Conservation (phyloP, 2,888 invertebrate species). For the Phasia obesa region DNA sequence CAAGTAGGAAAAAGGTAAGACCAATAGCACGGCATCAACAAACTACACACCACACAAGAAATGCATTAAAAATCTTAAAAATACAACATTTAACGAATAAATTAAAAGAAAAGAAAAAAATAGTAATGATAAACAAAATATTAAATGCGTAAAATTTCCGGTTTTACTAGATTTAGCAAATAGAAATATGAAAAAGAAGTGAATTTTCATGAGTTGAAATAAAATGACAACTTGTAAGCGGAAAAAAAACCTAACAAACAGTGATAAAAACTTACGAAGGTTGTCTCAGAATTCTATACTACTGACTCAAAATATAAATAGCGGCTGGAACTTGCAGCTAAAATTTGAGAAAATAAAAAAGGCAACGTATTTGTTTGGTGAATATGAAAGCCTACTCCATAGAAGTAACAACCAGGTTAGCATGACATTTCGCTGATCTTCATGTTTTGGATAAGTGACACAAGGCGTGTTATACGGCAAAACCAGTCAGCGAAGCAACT, state of each 20-base stretch:
- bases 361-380: no score
- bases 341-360: no score
- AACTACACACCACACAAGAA: conserved; percentile 28
- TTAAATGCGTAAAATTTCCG: conserved; percentile 66
- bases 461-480: no score
- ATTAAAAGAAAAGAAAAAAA: conserved; percentile 18
- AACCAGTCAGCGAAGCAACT: no score
- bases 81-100: conserved; percentile 32
- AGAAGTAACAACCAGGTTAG: no score
- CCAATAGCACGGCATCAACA: conserved; percentile 27
- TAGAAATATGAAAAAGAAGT: conserved; percentile 64
- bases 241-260: conserved; percentile 7
- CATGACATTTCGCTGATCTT: no score
- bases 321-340: no score
- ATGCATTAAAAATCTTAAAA: conserved; percentile 26
- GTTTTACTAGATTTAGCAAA: conserved; percentile 70
- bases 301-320: no score
- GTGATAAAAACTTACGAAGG: not conserved
- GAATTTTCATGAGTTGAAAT: conserved; percentile 24
- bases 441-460: no score
- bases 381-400: no score
- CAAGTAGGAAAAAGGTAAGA: conserved; percentile 56
- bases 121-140: conserved; percentile 45
- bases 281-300: no score
- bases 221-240: conserved; percentile 54